Percentiles rank a stretch among this genome's conserved stretches.
Conservation (phyloP, 2,888 invertebrate genomes). For the Podabrus alpinus region DNA sequence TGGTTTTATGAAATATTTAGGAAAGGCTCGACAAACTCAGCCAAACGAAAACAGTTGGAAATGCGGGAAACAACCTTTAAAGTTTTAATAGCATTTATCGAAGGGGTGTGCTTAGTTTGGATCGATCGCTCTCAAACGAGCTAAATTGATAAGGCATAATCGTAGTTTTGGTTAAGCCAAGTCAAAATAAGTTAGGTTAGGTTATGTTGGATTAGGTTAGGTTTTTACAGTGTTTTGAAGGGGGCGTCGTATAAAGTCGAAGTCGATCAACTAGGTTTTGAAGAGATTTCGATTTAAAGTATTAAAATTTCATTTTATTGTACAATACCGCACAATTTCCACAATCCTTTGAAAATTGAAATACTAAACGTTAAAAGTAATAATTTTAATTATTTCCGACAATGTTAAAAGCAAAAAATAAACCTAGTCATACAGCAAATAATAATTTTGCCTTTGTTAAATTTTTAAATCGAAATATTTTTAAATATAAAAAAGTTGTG, state of each 20-base stretch:
- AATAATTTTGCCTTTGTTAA: neutral
- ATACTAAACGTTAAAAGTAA: neutral
- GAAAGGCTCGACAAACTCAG: neutral
- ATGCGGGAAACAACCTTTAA: neutral
- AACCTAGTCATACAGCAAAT: neutral
- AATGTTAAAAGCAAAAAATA: neutral
- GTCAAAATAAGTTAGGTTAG: neutral
- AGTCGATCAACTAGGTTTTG: neutral
- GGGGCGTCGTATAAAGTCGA: neutral
- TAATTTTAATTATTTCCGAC: neutral
- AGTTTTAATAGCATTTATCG: neutral
- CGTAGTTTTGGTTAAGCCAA: neutral
- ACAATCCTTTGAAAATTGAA: neutral
- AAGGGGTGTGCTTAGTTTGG: neutral
- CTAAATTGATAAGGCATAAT: neutral
- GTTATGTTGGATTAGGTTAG: neutral
- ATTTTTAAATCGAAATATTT: neutral
- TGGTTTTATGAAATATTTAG: neutral
- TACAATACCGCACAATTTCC: neutral
- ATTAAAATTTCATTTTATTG: neutral
- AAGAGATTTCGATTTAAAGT: too few species aligned
- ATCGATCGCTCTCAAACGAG: neutral
- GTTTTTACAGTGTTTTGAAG: neutral
- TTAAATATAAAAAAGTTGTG: neutral
- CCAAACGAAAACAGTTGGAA: neutral